A percentile compares a stretch with the other conserved stretches of the same genome.
These are phyloP conservation scores for Achroia grisella DNA, from an alignment of 1,140 invertebrate species.

Conservation along the genomic window DNA sequence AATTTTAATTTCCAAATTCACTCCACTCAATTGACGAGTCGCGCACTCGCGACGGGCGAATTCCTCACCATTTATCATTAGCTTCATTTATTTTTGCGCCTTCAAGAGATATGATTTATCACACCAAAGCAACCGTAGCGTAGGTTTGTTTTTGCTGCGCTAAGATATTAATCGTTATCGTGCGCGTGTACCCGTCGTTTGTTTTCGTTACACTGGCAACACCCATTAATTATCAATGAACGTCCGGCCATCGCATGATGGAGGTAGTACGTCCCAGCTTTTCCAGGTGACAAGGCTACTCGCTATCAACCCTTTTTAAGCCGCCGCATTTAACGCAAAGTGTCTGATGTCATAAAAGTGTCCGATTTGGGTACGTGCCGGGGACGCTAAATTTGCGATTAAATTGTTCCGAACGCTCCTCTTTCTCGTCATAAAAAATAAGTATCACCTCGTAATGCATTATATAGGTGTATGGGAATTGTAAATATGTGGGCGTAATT, in stretches of 20 bases:
- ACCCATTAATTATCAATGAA: slow-evolving; percentile 73
- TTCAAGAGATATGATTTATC: slow-evolving; percentile 69
- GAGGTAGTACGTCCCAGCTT: slow-evolving; percentile 63
- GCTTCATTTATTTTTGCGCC: slow-evolving; percentile 71
- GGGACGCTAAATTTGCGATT: slow-evolving; percentile 56
- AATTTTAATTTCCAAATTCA: slow-evolving; percentile 49
- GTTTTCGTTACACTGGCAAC: slow-evolving; percentile 69
- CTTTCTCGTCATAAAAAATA: slow-evolving; percentile 48
- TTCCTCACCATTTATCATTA: slow-evolving; percentile 67
- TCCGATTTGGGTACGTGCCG: slow-evolving; percentile 60
- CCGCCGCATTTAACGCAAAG: slow-evolving; percentile 62
- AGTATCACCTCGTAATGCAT: slow-evolving; percentile 19
- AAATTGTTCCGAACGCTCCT: slow-evolving; percentile 46
- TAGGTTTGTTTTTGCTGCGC: slow-evolving; percentile 66
- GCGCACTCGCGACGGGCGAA: slow-evolving; percentile 29
- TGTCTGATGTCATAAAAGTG: slow-evolving; percentile 71
- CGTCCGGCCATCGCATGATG: slow-evolving; percentile 61
- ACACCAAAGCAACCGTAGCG: slow-evolving; percentile 39
- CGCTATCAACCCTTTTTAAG: slow-evolving; percentile 71
- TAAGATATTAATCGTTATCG: slow-evolving; percentile 72
- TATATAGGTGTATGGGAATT: slow-evolving; percentile 6
- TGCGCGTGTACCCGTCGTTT: slow-evolving; percentile 64
- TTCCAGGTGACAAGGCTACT: slow-evolving; percentile 66
- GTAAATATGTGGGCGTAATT: no score
- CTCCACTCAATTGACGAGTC: slow-evolving; percentile 44